Conservation (phyloP, 2,888 invertebrate genomes). For the Scaptomyza parva region DNA sequence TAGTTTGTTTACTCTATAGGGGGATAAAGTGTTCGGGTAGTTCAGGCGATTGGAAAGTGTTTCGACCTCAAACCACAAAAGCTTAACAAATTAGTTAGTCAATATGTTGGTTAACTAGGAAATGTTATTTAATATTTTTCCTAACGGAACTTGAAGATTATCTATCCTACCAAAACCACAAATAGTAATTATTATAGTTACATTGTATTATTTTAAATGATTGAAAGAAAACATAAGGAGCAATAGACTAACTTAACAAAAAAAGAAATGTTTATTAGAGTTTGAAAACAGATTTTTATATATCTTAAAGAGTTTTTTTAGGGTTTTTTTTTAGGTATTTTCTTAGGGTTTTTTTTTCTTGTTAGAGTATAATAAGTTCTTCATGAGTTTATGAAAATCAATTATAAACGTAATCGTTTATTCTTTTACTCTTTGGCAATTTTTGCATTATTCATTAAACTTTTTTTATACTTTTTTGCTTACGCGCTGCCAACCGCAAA, state of each 20-base stretch:
- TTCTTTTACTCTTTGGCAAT: not conserved
- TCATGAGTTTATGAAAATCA: too few species aligned
- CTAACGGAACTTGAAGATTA: not conserved
- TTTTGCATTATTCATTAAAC: constrained; percentile 32
- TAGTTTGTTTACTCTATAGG: constrained; percentile 35
- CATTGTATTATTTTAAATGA: not conserved
- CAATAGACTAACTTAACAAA: not conserved
- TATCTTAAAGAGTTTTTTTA: too few species aligned
- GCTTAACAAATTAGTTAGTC: not conserved
- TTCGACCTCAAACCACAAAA: not conserved
- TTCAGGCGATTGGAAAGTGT: not conserved
- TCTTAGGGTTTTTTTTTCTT: too few species aligned
- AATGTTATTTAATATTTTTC: constrained; percentile 1
- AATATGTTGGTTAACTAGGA: not conserved
- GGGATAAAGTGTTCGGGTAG: not conserved
- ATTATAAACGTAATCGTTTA: too few species aligned
- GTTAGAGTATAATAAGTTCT: too few species aligned
- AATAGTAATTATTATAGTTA: not conserved
- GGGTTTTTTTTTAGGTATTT: too few species aligned
- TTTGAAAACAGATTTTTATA: too few species aligned
- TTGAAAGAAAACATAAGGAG: not conserved
- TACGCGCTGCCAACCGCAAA: constrained; percentile 37
- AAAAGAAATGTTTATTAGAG: too few species aligned
- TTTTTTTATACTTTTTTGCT: not conserved
- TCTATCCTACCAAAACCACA: not conserved